Evolutionary conservation across 2,113 vertebrate genomes (phyloP), one percentile per base, ranked within the genome.

Genomic region (Cardinalis cardinalis): DNA sequence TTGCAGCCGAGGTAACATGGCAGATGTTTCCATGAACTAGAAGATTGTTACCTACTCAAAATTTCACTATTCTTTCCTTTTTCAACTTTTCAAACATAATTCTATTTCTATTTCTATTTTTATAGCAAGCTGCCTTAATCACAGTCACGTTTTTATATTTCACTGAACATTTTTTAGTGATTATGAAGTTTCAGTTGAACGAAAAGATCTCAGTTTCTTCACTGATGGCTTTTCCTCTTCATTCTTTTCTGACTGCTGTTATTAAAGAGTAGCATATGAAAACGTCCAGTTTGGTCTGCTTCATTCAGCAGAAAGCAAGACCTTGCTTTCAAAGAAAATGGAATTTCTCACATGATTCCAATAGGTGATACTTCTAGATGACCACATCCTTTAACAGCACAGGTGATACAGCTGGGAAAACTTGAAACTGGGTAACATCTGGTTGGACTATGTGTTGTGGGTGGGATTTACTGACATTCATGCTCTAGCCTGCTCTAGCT

Each of bases 181-280:
- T 84, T 78, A 63, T 71, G 72, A 86, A 75, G 58, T 69, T 91
- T 83, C 15, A 75, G 49, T 58, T 58, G 48, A 94, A 71, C 3
- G 58, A 86, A 85, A 86, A 38, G n/a, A 49, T 90, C 79, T 90
- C 78, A 32, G 73, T 88, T 88, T 88, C 80, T 74, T 94, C 85
- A 80, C 7, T 48, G 64, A 36, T 2, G 1, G 4, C 24, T 90
- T 89, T 94, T 73, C 32, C 58, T 79, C 46, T 74, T 59, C 7
- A 38, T 81, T 81, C 9, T 95, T n/a, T 74, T 71, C 40, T 84
- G 52, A 68, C 36, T 65, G 38, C n/a, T 75, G 10, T 68, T 91
- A 77, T 87, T 32, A 80, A 88, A 70, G 71, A 77, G 49, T 29
- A 79, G 29, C 19, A 73, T 36, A 78, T 92, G 32, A 88, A 80